phyloP scores from a whole-genome alignment of 92 coral and sea anemone genomes.

The Phymanthus crucifer region DNA sequence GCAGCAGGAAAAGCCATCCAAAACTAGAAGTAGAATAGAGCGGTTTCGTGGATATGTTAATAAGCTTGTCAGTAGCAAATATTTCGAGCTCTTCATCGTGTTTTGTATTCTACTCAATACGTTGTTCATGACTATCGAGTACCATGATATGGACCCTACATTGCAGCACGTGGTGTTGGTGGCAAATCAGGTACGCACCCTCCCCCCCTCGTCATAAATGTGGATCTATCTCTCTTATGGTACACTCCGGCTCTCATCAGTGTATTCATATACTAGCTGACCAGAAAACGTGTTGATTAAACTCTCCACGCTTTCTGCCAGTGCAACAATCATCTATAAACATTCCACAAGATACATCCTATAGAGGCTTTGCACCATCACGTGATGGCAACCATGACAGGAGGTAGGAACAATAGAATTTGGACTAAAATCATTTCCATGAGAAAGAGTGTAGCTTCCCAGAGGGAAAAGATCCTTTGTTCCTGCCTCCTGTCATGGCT shows the following conservation, averaged over 20 bases:
- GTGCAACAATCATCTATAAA: neutral
- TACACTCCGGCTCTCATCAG: too few relatives aligned
- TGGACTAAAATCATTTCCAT: too few relatives aligned
- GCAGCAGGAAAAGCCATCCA: conserved; percentile 1
- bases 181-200: conserved; percentile 73
- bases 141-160: conserved; percentile 75
- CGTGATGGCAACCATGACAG: too few relatives aligned
- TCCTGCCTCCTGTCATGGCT: too few relatives aligned
- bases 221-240: neutral
- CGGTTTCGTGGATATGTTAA: conserved; percentile 38
- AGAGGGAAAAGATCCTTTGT: too few relatives aligned
- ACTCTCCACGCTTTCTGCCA: neutral
- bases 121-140: conserved; percentile 82
- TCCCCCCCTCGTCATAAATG: too few relatives aligned
- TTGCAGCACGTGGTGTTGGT: conserved; percentile 56
- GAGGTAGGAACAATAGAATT: too few relatives aligned
- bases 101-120: conserved; percentile 84
- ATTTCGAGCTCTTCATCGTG: conserved; percentile 73
- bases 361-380: too few relatives aligned
- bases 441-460: too few relatives aligned
- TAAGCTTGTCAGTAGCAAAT: conserved; percentile 53
- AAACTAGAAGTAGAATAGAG: conserved; percentile 11
- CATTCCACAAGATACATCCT: too few relatives aligned
- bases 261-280: too few relatives aligned
- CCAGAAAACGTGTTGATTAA: neutral